phyloP scores from a whole-genome alignment of 2,888 invertebrate species.

The Brenthis ino region DNA sequence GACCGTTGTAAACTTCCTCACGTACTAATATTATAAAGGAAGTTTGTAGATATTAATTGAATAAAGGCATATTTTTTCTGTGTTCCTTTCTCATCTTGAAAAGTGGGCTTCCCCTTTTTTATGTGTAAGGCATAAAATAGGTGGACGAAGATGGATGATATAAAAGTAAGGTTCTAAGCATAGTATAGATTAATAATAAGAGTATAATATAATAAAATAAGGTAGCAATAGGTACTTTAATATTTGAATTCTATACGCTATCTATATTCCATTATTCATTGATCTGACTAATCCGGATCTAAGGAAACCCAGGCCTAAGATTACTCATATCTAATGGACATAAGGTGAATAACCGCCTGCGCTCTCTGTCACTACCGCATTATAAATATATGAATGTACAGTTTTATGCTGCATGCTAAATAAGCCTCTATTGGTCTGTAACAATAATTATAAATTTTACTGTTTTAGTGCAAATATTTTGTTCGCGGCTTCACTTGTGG shows the following conservation, averaged over 20 bases:
- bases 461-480: slow-evolving; percentile 1
- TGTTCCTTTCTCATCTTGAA: no score
- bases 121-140: no score
- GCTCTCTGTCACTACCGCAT: slow-evolving; percentile 9
- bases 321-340: slow-evolving; percentile 25
- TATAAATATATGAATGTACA: slow-evolving; percentile 19
- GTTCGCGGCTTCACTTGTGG: neutral
- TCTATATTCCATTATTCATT: slow-evolving; percentile 9
- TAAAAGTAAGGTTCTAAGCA: no score
- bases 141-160: no score
- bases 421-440: slow-evolving; percentile 16
- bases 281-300: slow-evolving; percentile 29
- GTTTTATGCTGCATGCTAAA: slow-evolving; percentile 15
- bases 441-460: neutral
- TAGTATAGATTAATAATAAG: no score
- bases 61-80: no score
- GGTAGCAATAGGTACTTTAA: neutral
- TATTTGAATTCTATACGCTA: neutral
- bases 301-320: slow-evolving; percentile 15
- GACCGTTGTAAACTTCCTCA: no score
- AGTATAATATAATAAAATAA: no score
- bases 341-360: slow-evolving; percentile 31
- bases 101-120: no score
- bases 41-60: no score
- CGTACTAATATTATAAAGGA: no score